Conservation (phyloP, 2,113 vertebrate genomes). For the Tilapia sparmanii region DNA sequence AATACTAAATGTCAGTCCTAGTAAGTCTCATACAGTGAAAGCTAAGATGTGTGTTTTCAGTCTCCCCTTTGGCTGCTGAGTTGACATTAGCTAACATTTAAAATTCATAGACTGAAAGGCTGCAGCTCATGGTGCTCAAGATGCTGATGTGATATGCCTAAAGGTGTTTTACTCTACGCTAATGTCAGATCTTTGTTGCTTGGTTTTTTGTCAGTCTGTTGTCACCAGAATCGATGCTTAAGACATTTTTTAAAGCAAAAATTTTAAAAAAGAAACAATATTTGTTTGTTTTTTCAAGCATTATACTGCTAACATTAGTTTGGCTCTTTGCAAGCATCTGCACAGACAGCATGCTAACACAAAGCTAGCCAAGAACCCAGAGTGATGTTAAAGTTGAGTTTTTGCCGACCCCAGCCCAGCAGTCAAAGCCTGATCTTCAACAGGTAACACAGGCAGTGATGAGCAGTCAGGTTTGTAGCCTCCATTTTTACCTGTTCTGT, state of each 20-base stretch:
- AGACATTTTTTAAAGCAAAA: neutral
- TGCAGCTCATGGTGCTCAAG: neutral
- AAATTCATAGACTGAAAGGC: neutral
- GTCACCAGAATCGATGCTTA: neutral
- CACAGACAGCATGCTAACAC: neutral
- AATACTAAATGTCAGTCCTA: neutral
- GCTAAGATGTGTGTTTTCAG: neutral
- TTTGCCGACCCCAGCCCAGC: fast-evolving
- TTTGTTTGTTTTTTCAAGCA: neutral
- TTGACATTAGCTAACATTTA: neutral
- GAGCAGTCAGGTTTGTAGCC: neutral
- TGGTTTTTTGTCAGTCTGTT: neutral
- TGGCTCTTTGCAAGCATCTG: neutral
- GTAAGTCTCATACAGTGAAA: neutral
- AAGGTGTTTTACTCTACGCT: neutral
- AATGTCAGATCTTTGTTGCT: neutral
- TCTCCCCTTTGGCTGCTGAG: neutral
- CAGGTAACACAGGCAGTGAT: neutral
- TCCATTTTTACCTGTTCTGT: neutral
- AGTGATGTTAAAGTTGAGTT: neutral
- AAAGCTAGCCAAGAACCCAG: neutral
- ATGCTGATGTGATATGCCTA: neutral
- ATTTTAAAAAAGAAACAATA: fast-evolving
- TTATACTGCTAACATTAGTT: neutral
- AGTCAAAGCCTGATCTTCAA: neutral